These are phyloP conservation scores for Colistium nudipinnis DNA, from an alignment of 2,113 vertebrate species.

Conservation along the genomic window DNA sequence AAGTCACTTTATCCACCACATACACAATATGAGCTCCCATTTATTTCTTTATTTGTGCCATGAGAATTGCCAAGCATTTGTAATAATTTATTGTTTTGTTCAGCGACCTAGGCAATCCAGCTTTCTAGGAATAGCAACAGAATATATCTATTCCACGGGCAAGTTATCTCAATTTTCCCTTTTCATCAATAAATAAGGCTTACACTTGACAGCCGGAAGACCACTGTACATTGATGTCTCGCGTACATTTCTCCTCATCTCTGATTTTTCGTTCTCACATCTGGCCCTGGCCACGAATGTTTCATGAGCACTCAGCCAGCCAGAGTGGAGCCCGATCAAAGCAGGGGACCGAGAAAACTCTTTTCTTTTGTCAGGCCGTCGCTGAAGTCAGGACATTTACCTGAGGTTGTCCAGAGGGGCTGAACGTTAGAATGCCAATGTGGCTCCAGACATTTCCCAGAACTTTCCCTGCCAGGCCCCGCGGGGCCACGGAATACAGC, in stretches of 20 bases:
- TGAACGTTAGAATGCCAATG: no score
- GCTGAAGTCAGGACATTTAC: no score
- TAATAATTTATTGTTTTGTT: neutral
- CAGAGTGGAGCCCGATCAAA: slow-evolving; percentile 74
- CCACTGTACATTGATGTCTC: slow-evolving; percentile 3
- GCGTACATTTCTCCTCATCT: slow-evolving; percentile 20
- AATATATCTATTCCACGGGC: neutral
- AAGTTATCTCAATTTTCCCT: neutral
- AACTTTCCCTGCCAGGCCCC: no score
- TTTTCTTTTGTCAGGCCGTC: no score
- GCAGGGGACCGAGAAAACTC: no score
- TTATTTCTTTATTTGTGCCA: neutral
- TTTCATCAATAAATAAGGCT: no score
- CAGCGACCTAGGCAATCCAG: slow-evolving; percentile 7
- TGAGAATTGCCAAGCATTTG: neutral
- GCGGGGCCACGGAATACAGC: no score
- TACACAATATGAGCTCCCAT: neutral
- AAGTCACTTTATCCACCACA: slow-evolving; percentile 9
- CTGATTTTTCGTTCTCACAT: slow-evolving; percentile 31
- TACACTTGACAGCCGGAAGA: slow-evolving; percentile 6
- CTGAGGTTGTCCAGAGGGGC: no score
- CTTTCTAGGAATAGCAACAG: neutral
- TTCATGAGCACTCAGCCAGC: slow-evolving; percentile 37
- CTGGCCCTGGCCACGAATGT: slow-evolving; percentile 3
- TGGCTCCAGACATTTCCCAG: no score